Conservation (phyloP, 2,113 vertebrate genomes). For the Hemiscyllium ocellatum region DNA sequence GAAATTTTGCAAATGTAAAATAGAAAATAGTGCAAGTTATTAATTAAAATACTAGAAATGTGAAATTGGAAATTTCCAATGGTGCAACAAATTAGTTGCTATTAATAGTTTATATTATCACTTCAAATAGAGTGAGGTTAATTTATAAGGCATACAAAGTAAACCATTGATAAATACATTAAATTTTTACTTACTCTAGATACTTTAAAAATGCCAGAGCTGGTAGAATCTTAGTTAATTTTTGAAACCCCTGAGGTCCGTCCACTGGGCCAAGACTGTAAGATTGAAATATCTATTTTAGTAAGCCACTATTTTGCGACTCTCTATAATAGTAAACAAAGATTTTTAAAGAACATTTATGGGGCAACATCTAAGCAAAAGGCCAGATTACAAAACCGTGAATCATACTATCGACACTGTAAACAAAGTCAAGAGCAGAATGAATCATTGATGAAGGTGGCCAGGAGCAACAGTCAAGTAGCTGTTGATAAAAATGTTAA, state of each 20-base stretch:
- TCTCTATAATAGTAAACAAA: not conserved
- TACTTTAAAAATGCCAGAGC: constrained; percentile 70
- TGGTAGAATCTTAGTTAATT: constrained; percentile 64
- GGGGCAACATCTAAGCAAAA: no score
- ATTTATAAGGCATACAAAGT: not conserved
- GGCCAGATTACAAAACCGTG: no score
- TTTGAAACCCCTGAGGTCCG: constrained; percentile 63
- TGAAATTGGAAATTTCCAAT: not conserved
- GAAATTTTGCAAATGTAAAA: no score
- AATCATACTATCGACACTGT: no score
- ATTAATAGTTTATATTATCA: not conserved
- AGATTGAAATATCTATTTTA: constrained; percentile 37
- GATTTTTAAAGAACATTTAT: no score
- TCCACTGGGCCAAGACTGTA: constrained; percentile 64
- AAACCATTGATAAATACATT: not conserved
- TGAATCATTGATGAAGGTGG: not conserved
- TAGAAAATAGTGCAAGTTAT: no score
- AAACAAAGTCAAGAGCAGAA: no score
- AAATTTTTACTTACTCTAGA: constrained; percentile 66
- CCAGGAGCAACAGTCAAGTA: no score
- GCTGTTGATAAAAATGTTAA: not conserved
- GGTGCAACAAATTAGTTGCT: not conserved
- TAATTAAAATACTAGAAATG: no score
- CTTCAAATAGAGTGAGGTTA: not conserved
- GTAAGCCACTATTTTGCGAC: not conserved